phyloP scores from a whole-genome alignment of 2,113 vertebrate genomes.

The Saccopteryx bilineata region DNA sequence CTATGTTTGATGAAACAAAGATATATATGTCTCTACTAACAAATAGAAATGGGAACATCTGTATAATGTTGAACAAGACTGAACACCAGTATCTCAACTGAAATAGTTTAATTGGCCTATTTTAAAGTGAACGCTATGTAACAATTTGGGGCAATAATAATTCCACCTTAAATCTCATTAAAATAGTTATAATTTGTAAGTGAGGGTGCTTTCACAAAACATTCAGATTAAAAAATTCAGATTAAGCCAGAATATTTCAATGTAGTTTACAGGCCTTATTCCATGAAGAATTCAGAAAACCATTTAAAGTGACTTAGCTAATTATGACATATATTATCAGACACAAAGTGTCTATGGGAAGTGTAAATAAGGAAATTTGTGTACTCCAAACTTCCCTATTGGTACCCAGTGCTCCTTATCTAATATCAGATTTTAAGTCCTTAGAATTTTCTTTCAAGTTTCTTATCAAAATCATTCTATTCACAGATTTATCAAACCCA shows the following conservation, averaged over 20 bases:
- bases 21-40: background rate
- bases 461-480: background rate
- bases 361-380: background rate
- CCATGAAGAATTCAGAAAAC: background rate
- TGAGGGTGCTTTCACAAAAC: background rate
- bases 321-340: background rate
- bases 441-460: background rate
- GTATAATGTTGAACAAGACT: background rate
- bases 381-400: background rate
- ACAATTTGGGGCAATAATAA: background rate
- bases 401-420: background rate
- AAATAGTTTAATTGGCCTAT: background rate
- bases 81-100: background rate
- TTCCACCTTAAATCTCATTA: background rate
- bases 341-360: background rate
- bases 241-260: constrained; percentile 4
- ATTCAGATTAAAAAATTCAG: background rate
- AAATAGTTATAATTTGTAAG: background rate
- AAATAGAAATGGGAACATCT: background rate
- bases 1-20: constrained; percentile 19
- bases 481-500: background rate
- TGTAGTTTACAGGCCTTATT: background rate
- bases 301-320: background rate
- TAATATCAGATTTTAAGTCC: background rate
- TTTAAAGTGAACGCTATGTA: background rate